These are phyloP conservation scores for Eupsilia transversa DNA, from an alignment of 2,888 invertebrate genomes.

Conservation along the genomic window DNA sequence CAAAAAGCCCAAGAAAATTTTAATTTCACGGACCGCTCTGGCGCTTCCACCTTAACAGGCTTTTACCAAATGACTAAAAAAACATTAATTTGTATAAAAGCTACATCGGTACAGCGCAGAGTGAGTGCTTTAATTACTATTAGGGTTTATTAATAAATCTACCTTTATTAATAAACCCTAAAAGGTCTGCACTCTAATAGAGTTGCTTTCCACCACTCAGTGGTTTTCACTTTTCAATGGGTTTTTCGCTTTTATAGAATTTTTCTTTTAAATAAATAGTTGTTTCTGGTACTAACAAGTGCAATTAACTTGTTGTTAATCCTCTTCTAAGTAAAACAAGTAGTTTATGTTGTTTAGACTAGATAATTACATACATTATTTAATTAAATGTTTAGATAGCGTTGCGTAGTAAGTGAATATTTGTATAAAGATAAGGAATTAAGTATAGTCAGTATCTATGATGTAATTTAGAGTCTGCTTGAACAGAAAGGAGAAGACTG, in stretches of 20 bases:
- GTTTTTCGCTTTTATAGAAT: background rate
- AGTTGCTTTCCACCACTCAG: background rate
- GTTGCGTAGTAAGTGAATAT: slow-evolving; percentile 44
- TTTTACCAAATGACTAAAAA: slow-evolving; percentile 8
- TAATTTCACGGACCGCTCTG: too few species aligned
- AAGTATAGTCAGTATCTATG: slow-evolving; percentile 8
- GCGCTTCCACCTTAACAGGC: too few species aligned
- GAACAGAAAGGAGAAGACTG: background rate
- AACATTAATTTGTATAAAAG: background rate
- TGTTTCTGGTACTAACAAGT: background rate
- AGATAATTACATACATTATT: slow-evolving; percentile 40
- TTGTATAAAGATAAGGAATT: slow-evolving; percentile 35
- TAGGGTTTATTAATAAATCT: slow-evolving; percentile 1
- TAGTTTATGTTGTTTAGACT: slow-evolving; percentile 34
- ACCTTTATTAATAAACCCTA: background rate
- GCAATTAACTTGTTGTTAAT: slow-evolving; percentile 12
- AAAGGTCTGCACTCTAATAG: slow-evolving; percentile 26
- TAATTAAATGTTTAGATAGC: slow-evolving; percentile 40
- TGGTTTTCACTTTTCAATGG: background rate
- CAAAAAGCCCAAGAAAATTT: too few species aligned
- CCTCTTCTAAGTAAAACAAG: slow-evolving; percentile 36
- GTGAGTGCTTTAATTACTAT: slow-evolving; percentile 5
- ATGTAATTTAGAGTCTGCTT: background rate
- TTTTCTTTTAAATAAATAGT: slow-evolving; percentile 11
- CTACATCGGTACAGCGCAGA: background rate